phyloP scores from a whole-genome alignment of 2,113 vertebrate genomes.

The Podiceps cristatus region DNA sequence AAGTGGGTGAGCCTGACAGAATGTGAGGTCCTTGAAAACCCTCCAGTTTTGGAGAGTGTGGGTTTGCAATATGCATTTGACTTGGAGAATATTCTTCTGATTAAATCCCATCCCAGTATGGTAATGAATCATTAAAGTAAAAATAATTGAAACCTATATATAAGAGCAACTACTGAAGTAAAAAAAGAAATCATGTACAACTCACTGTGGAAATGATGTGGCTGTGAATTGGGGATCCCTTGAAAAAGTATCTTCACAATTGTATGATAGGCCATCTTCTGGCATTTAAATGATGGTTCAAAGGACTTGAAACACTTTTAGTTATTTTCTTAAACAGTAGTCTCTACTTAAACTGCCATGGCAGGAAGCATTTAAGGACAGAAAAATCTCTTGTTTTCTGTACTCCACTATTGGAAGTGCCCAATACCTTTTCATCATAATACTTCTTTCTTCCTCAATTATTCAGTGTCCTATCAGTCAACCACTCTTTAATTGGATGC shows the following conservation, averaged over 20 bases:
- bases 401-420: not conserved
- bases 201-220: not conserved
- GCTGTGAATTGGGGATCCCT: not conserved
- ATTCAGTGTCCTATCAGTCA: not conserved
- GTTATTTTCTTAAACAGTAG: not conserved
- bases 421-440: not conserved
- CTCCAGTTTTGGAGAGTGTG: not conserved
- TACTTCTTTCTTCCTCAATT: not conserved
- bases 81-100: conserved; percentile 7
- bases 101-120: not conserved
- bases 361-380: not conserved
- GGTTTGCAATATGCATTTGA: conserved; percentile 22
- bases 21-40: conserved; percentile 5
- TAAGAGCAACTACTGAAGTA: not conserved
- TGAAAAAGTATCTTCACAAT: not conserved
- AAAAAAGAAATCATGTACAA: not conserved
- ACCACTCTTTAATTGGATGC: not conserved
- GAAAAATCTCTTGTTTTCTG: not conserved
- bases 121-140: not conserved
- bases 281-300: not conserved
- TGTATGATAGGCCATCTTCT: not conserved
- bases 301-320: not conserved
- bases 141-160: not conserved
- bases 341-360: not conserved
- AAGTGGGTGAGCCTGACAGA: conserved; percentile 19